A percentile compares a stretch with the other conserved stretches of the same genome.
Conservation (phyloP, 2,113 vertebrate genomes). For the Talpa occidentalis region DNA sequence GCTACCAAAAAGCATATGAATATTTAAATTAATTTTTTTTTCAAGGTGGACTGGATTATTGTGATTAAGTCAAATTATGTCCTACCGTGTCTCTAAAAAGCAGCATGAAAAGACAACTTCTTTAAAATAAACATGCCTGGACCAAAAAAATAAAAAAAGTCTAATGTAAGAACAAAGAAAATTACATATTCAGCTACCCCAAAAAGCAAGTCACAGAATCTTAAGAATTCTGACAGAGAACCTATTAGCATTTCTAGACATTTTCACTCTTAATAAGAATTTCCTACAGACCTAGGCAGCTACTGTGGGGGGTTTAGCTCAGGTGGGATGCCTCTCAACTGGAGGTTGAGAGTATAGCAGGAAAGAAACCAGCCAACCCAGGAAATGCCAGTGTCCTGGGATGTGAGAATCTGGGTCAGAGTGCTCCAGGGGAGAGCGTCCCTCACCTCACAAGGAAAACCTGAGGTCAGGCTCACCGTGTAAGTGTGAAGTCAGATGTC, state of each 20-base stretch:
- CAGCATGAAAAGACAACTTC: background rate
- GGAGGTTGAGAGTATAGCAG: background rate
- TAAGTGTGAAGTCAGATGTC: background rate
- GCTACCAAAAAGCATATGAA: background rate
- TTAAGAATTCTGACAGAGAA: conserved; percentile 4
- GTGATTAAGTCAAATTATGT: background rate
- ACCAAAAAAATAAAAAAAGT: background rate
- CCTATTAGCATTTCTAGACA: background rate
- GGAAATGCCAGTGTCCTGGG: background rate
- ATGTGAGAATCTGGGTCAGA: background rate
- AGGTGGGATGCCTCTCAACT: background rate
- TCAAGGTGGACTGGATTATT: background rate
- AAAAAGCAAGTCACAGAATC: background rate
- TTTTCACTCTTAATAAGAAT: background rate
- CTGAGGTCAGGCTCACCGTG: accelerated
- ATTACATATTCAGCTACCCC: background rate
- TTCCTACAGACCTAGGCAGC: background rate
- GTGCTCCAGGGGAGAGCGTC: background rate
- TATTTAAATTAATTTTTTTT: background rate
- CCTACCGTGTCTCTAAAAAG: background rate
- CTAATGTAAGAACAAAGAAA: conserved; percentile 40
- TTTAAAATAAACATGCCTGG: conserved; percentile 29
- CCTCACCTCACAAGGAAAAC: background rate
- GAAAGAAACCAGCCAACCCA: background rate
- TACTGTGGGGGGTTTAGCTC: background rate